Evolutionary conservation across 2,888 invertebrate genomes (phyloP), one percentile per base, ranked within the genome.

Genomic region (Apocheima hispidaria): DNA sequence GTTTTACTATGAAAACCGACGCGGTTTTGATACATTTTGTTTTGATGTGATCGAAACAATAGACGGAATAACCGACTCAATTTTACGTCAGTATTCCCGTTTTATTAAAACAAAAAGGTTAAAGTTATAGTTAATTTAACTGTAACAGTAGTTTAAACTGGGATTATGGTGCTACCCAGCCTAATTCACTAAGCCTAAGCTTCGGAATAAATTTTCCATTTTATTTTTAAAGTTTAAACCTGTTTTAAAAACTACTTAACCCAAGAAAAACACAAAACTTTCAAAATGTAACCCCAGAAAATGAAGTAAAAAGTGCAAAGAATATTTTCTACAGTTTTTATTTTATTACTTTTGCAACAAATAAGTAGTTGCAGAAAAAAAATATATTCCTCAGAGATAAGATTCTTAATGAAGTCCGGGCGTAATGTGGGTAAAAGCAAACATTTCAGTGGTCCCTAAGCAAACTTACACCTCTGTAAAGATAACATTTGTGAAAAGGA

Each of bases 401-500:
- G 54, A 55, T 52, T 40, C 63, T 63, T 58, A 58, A 54, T 63
- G 55, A 54, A 40, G 50, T 41, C 49, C 12, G 35, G 7, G 10
- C 21, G 35, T 20, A 55, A 63, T 59, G 44, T 52, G 21, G 59
- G 55, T 35, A 26, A 40, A 56, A 51, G 60, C 55, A 61, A 65
- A 59, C 48, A 50, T 35, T 49, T 51, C 40, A 21, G n/a, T 23
- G 26, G 16, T 23, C 36, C 63, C 59, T 59, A 54, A 63, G 40
- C 41, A 63, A 66, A 62, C 65, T 56, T 36, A 38, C 56, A 51
- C 60, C 54, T 57, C 51, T 48, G 43, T 33, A 43, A 64, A 63
- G 56, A 64, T 60, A 65, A 65, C 62, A 65, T 48, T 10, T 52
- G 46, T 53, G 49, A 48, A 65, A 63, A 63, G 58, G 61, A 67